Conservation (phyloP, 1,140 invertebrate species). For the Reticulitermes speratus region DNA sequence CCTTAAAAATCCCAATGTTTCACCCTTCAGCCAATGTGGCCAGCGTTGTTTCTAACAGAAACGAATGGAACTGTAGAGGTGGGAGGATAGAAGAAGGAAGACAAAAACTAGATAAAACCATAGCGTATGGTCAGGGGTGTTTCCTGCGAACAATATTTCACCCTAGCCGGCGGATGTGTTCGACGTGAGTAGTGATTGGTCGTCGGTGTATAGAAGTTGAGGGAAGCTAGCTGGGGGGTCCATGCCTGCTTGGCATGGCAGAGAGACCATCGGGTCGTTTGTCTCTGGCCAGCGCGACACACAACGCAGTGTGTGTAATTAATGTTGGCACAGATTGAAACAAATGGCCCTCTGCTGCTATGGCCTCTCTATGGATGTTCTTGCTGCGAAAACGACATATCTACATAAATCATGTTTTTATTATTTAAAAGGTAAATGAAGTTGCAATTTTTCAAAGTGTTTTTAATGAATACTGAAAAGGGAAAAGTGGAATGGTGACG, state of each 20-base stretch:
- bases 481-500: too few species aligned
- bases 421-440: too few species aligned
- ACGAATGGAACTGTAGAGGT: neutral
- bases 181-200: constrained; percentile 13
- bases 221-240: neutral
- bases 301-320: constrained; percentile 21
- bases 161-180: constrained; percentile 18
- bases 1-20: neutral
- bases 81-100: neutral
- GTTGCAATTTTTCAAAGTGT: too few species aligned
- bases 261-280: neutral
- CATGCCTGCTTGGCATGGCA: neutral
- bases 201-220: constrained; percentile 5
- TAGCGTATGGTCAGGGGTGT: constrained; percentile 21
- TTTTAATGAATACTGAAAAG: too few species aligned
- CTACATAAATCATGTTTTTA: too few species aligned
- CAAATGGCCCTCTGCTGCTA: constrained; percentile 21
- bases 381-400: too few species aligned
- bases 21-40: neutral
- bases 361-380: too few species aligned
- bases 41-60: neutral
- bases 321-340: constrained; percentile 31
- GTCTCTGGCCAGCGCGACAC: neutral
- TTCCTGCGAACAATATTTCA: constrained; percentile 21
- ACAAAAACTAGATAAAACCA: constrained; percentile 1